Base-by-base conservation (phyloP, 1,140 invertebrate genomes). In the Helicoverpa armigera region DNA sequence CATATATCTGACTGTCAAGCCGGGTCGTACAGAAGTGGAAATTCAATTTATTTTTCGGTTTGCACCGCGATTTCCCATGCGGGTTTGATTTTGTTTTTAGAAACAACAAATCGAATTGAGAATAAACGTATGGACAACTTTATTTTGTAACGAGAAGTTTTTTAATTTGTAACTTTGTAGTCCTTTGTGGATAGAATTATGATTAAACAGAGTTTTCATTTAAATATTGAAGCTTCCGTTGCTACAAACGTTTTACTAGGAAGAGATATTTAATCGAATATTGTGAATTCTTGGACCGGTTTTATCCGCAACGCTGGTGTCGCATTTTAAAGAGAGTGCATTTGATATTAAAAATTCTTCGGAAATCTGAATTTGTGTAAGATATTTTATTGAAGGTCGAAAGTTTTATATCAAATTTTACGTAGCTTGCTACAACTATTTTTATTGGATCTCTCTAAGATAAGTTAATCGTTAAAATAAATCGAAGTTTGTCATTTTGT, bases 21-120 rank as follows among this genome's bases (percentile, higher is more conserved):
- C 60, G 79, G 83, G 79, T 86, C 79, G 79, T 77, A 82, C 61
- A 58, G 58, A 79, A 85, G 83, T 83, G 83, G 79, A 48, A 86
- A 90, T 88, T 89, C 86, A 91, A 92, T 93, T 91, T 91, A 87
- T 89, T 88, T 43, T 90, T 87, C 84, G 83, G 81, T 82, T 72
- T 80, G 79, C 79, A 77, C 67, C 74, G 74, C 90, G 91, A 93
- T 92, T 93, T 93, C 92, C 90, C 90, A 83, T 74, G 88, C 80
- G 89, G 58, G 84, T 90, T 85, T 82, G 60, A 74, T 85, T 79
- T 82, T 87, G 85, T 87, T 86, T 23, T 83, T 84, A 82, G 72
- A 82, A 84, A 85, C 67, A 60, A 43, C 16, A 81, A 81, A 35
- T 65, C 60, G 31, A 70, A 87, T 88, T 86, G 82, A 84, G 85